Evolutionary conservation across 2,113 vertebrate species (phyloP).

Genomic region (Fregata magnificens): DNA sequence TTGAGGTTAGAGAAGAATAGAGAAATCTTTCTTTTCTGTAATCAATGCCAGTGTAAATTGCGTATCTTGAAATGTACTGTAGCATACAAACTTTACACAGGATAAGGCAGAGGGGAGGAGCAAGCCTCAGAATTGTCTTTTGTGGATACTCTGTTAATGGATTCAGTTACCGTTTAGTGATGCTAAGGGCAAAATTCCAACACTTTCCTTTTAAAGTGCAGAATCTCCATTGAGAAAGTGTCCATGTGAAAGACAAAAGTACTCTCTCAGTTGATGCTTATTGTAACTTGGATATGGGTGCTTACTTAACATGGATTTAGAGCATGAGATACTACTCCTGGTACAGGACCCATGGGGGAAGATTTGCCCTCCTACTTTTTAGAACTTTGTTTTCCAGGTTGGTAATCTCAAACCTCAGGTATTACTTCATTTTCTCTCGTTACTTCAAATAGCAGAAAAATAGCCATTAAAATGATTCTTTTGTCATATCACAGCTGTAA

Average conservation of each 20-base stretch:
- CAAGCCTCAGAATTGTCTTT: neutral
- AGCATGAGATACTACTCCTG: neutral
- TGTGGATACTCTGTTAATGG: neutral
- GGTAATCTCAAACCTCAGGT: neutral
- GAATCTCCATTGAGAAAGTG: neutral
- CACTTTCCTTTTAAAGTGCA: neutral
- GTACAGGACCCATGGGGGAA: neutral
- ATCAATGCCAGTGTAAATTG: neutral
- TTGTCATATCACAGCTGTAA: neutral
- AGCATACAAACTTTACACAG: neutral
- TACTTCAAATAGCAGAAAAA: neutral
- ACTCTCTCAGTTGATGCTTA: neutral
- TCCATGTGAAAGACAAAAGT: neutral
- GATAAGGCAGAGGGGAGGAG: neutral
- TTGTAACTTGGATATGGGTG: neutral
- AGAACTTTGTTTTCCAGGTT: neutral
- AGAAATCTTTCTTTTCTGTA: conserved; percentile 11
- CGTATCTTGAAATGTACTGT: neutral
- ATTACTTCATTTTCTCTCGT: neutral
- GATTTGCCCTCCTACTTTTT: neutral
- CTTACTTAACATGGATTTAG: neutral
- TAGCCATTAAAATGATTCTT: neutral
- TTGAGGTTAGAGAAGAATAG: conserved; percentile 18
- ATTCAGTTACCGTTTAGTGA: neutral
- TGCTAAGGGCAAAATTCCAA: neutral